Conservation (phyloP, 2,888 invertebrate species). For the Callimorpha dominula region DNA sequence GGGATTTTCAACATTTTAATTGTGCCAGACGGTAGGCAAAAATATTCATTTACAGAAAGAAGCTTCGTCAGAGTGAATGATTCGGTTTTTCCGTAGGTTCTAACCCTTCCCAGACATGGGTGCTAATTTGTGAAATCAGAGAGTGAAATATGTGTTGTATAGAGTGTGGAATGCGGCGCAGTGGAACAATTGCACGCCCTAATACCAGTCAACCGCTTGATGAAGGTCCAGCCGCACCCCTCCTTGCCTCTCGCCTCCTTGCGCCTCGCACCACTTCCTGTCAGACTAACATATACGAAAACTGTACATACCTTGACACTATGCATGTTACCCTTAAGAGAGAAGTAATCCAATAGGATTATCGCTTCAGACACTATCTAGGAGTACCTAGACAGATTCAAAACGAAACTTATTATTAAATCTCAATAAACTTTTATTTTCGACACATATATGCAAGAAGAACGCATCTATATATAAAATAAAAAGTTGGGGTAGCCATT, state of each 20-base stretch:
- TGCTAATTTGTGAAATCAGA: slow-evolving; percentile 82
- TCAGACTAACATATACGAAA: slow-evolving; percentile 55
- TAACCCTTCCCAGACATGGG: slow-evolving; percentile 62
- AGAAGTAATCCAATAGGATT: neutral
- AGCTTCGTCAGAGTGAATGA: slow-evolving; percentile 43
- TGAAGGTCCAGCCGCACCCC: slow-evolving; percentile 75
- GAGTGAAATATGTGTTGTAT: slow-evolving; percentile 78
- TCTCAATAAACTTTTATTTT: neutral
- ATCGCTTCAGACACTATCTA: neutral
- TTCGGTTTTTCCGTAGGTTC: slow-evolving; percentile 52
- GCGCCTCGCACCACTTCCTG: slow-evolving; percentile 57
- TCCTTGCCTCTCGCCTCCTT: slow-evolving; percentile 30
- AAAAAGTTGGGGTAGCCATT: slow-evolving; percentile 14
- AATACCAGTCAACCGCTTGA: slow-evolving; percentile 86
- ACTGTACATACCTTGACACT: slow-evolving; percentile 38
- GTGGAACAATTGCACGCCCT: slow-evolving; percentile 82
- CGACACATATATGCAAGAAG: neutral
- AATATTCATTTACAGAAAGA: slow-evolving; percentile 45
- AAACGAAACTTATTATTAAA: neutral
- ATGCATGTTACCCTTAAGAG: slow-evolving; percentile 11
- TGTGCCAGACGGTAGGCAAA: slow-evolving; percentile 39
- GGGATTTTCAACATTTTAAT: slow-evolving; percentile 61
- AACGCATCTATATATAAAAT: neutral
- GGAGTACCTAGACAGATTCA: neutral
- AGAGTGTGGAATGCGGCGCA: slow-evolving; percentile 77